Base-by-base conservation (phyloP, 2,888 invertebrate species). In the Allacma fusca region DNA sequence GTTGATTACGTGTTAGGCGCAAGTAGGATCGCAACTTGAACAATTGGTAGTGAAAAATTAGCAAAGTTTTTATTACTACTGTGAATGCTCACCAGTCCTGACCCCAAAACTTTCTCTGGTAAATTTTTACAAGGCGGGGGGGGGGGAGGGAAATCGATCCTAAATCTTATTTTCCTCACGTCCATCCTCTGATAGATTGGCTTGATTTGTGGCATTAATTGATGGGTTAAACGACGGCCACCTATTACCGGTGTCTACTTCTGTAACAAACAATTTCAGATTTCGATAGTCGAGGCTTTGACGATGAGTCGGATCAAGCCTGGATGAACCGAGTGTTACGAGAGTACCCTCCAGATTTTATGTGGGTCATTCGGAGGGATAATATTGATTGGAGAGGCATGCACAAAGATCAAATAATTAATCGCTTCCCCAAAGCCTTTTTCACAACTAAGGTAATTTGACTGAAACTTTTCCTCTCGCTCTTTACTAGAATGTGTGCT, bases 391-490 rank as follows among this genome's bases (percentile, higher is more conserved):
- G 77, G 77, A 4, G 68, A 13, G n/a, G 40, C 77, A 87, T 91
- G 24, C 89, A 89, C 83, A 90, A 90, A 78, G 89, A 91, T 62
- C 93, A 93, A 86, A 88, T 92, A 76, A 91, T 93, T 85, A 92
- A 92, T 86, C 92, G 96, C 85, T 96, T 94, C 87, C 92, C 92
- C 83, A 91, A 94, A 85, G 94, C 95, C 0, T 90, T 93, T 73
- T 97, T 97, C 86, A 96, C 96, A 0, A 95, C 96, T 0, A 97
- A 97, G 89, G 96, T 96, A 73, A n/a, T n/a, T n/a, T n/a, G n/a
- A n/a, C n/a, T n/a, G n/a, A n/a, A n/a, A n/a, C n/a, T n/a, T n/a
- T n/a, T n/a, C n/a, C n/a, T n/a, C n/a, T n/a, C n/a, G n/a, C n/a
- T n/a, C n/a, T n/a, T n/a, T n/a, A n/a, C n/a, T n/a, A n/a, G n/a